Percentiles rank a stretch among this genome's conserved stretches.
Evolutionary conservation across 1,140 invertebrate species (phyloP).

Genomic region (Cydia splendana): DNA sequence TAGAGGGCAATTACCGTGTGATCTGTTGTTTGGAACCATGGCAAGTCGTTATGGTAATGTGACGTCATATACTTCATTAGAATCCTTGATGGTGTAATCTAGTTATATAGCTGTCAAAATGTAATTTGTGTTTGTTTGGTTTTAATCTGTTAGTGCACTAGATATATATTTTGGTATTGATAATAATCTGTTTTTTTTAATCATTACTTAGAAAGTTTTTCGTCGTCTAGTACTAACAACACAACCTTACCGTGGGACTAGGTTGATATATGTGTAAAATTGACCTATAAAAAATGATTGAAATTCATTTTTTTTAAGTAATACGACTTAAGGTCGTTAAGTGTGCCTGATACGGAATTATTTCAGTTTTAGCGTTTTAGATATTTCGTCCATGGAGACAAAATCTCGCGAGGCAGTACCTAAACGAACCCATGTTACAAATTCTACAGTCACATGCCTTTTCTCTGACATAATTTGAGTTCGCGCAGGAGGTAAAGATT

Average conservation of each 20-base stretch:
- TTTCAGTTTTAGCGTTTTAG: too few relatives aligned
- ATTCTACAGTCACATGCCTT: slow-evolving; percentile 3
- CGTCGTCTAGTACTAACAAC: too few relatives aligned
- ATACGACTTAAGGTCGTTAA: too few relatives aligned
- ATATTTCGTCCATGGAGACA: not conserved
- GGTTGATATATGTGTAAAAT: too few relatives aligned
- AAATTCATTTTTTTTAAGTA: too few relatives aligned
- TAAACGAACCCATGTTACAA: not conserved
- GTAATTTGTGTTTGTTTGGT: not conserved
- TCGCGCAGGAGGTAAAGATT: not conserved
- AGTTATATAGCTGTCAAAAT: not conserved
- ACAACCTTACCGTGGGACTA: too few relatives aligned
- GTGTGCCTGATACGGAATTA: too few relatives aligned
- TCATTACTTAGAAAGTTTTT: too few relatives aligned
- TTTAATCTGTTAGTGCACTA: too few relatives aligned
- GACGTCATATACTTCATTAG: slow-evolving; percentile 24
- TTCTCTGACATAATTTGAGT: not conserved
- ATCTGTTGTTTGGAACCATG: not conserved
- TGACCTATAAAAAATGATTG: too few relatives aligned
- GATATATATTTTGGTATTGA: too few relatives aligned
- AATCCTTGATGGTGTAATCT: not conserved
- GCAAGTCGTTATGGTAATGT: slow-evolving; percentile 20
- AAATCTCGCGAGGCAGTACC: not conserved
- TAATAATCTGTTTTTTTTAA: too few relatives aligned
- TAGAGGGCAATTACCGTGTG: not conserved